Base-by-base conservation (phyloP, 2,888 invertebrate species). In the Silvanus unidentatus region DNA sequence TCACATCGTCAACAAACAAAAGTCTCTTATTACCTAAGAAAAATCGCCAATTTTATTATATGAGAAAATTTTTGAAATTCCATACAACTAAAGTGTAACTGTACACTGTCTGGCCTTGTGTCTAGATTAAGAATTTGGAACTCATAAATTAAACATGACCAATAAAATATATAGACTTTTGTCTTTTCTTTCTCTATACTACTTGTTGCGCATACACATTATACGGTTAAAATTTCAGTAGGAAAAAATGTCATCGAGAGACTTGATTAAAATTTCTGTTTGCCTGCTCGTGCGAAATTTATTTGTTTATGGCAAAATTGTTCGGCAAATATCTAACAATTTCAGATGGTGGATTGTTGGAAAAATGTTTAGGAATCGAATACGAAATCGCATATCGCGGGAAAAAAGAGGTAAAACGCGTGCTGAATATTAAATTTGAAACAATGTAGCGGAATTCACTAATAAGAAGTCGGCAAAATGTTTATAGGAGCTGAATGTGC, bases 401-500 rank as follows among this genome's bases (percentile, higher is more conserved):
- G n/a, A 22, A 5, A 22, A 5, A 22, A 22, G 8, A 22, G 4
- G 52, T 47, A 39, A 52, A 54, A 69, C 70, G 71, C 70, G 70
- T 65, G 69, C 67, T 57, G 71, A 72, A 72, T 72, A 67, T 69
- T 65, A 70, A 71, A 65, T 65, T 62, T 58, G 53, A 67, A 70
- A 72, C 72, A 72, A 72, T 72, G 71, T 69, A 60, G 62, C 59
- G 70, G 72, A 70, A 72, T 72, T 65, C 66, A 67, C 68, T 70
- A 71, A 71, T 70, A 69, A 70, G 69, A 53, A 56, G 58, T 50
- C 53, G 56, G 48, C 55, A 45, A 49, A 48, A 51, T 49, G 48
- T 50, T n/a, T n/a, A n/a, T n/a, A n/a, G n/a, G n/a, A n/a, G 54
- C 40, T 32, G 32, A n/a, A 32, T 12, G 3, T 32, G 22, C 22